Evolutionary conservation across 2,888 invertebrate species (phyloP), one percentile per base, ranked within the genome.

Genomic region (Drosophila multiciliata): DNA sequence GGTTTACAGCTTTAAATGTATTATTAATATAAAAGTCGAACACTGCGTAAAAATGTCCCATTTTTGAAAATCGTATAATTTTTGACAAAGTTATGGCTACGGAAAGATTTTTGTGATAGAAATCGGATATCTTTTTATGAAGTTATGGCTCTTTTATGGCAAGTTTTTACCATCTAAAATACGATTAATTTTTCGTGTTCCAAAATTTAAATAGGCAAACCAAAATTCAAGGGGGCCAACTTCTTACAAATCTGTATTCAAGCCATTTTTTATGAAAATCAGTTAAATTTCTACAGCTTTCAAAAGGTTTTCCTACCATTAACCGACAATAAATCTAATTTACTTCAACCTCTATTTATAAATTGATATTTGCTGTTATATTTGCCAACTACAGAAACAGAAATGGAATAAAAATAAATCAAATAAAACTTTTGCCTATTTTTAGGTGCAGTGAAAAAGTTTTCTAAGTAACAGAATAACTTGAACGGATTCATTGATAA

Each of bases 401-500:
- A 9, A 15, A 33, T 9, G 29, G 12, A 5, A 11, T 20, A 38
- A 20, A 66, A 52, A 12, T 12, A 32, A 23, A 23, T 8, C 3
- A 1, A 45, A 11, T 15, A 36, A 62, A 73, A 55, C n/a, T 45
- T 40, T 40, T 66, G 80, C 72, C 62, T 77, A 66, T 61, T 83
- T 78, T 78, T n/a, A 23, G 57, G 83, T 20, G 57, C n/a, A 0
- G 1, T 4, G 15, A 12, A 52, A 63, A 52, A 53, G 8, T 42
- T 42, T 36, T 33, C 17, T 35, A 17, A 32, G 38, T 20, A 48
- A 35, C 26, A 26, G 15, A 54, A 49, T 45, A 54, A 61, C 62
- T 58, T 52, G 20, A n/a, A 53, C 35, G 32, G 54, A 53, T 81
- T 80, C 82, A 82, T 82, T 82, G 82, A 82, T 83, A 83, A 82